Percentiles rank a stretch among this genome's conserved stretches.
phyloP scores from a whole-genome alignment of 2,888 invertebrate genomes.

The Coelopa pilipes region DNA sequence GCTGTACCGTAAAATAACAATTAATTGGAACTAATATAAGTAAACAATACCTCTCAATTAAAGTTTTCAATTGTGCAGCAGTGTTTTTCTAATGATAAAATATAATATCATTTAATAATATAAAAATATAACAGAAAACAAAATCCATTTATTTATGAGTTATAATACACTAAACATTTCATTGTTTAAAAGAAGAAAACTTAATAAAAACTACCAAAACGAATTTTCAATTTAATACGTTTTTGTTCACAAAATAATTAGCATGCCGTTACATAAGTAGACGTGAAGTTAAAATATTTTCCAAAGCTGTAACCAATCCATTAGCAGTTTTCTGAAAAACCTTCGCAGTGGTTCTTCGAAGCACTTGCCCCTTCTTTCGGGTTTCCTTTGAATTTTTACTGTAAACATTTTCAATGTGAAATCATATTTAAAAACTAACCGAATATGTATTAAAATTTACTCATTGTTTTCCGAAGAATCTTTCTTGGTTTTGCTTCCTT shows the following conservation, averaged over 20 bases:
- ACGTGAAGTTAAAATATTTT: constrained; percentile 36
- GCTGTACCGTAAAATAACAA: constrained; percentile 5
- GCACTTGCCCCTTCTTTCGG: too few species aligned
- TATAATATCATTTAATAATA: too few species aligned
- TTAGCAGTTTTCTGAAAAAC: constrained; percentile 30
- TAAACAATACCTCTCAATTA: background rate
- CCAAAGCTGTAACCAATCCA: constrained; percentile 31
- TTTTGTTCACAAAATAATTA: background rate
- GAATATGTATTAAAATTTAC: too few species aligned
- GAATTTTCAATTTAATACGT: background rate
- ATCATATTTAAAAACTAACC: too few species aligned
- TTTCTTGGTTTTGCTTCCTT: background rate
- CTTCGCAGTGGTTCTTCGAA: background rate
- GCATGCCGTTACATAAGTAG: constrained; percentile 34
- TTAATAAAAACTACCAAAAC: constrained; percentile 1
- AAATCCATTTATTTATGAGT: too few species aligned
- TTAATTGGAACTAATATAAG: constrained; percentile 1
- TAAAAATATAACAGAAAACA: too few species aligned
- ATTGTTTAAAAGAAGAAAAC: background rate
- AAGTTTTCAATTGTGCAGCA: background rate
- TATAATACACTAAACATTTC: too few species aligned
- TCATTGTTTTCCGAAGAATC: too few species aligned
- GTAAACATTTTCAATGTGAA: background rate
- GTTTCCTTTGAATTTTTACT: background rate
- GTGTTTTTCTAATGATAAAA: background rate